Evolutionary conservation across 1,140 invertebrate species (phyloP), one percentile per base, ranked within the genome.

Genomic region (Drosophila murphyi): DNA sequence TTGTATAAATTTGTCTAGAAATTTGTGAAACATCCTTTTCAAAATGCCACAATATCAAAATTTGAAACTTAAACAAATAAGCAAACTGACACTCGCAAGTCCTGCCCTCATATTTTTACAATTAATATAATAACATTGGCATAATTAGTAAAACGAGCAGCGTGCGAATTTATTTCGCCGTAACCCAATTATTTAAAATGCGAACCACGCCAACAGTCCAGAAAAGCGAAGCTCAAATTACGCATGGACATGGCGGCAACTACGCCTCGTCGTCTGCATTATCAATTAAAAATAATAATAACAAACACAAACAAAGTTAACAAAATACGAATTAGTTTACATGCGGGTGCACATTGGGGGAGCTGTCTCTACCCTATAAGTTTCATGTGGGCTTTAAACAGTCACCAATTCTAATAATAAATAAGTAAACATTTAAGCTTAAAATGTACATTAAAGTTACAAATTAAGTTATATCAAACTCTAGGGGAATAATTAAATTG

Each of bases 201-300:
- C 68, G 56, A 52, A 72, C 64, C 65, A 74, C 52, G 59, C 65
- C 34, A 28, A 43, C 32, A 60, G 59, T 57, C 5, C 12, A 43
- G 57, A 31, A 61, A 65, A 73, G 12, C 35, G n/a, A 55, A 50
- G 64, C 50, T 54, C 57, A 72, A 68, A 56, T 37, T 55, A 67
- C 72, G 59, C 29, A 51, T 47, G 48, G 29, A 76, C 50, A 63
- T 52, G 76, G 51, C 10, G 34, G n/a, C 12, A 39, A 29, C 7
- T 35, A n/a, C 29, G 1, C 34, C 37, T 12, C 2, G 12, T 41
- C 54, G 41, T 39, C 52, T 35, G 45, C 47, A 65, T 64, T 69
- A 78, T 72, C 73, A 59, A 74, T 74, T 70, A 62, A 87, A 82
- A 83, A 88, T 82, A 87, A 86, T 86, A 87, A 86, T 88, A 82